Conservation (phyloP, 2,113 vertebrate species). For the Hippocampus mohnikei region DNA sequence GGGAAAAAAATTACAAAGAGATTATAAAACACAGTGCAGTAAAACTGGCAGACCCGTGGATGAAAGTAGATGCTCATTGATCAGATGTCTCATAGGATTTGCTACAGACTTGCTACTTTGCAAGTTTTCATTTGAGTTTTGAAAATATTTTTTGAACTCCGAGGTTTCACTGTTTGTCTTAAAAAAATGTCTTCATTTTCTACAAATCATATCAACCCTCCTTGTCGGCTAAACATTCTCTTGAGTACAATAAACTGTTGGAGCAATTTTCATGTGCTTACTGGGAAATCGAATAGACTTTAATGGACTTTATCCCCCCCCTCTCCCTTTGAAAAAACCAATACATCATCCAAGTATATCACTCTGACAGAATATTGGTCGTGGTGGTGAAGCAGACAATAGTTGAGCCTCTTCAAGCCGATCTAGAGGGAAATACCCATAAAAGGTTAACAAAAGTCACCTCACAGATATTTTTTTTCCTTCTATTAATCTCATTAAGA, state of each 20-base stretch:
- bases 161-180: background rate
- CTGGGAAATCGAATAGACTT: constrained; percentile 52
- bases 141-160: background rate
- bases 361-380: constrained; percentile 29
- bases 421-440: constrained; percentile 50
- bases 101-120: background rate
- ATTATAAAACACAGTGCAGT: background rate
- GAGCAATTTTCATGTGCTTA: constrained; percentile 43
- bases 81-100: background rate
- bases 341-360: constrained; percentile 42
- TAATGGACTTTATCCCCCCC: constrained; percentile 30
- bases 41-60: background rate
- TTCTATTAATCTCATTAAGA: constrained; percentile 65
- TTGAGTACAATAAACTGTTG: constrained; percentile 21
- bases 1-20: background rate
- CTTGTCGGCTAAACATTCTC: constrained; percentile 5
- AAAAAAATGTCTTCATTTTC: constrained; percentile 3
- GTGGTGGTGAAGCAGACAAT: constrained; percentile 49
- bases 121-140: background rate
- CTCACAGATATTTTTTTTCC: constrained; percentile 49
- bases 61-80: background rate
- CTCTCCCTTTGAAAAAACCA: constrained; percentile 29
- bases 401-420: constrained; percentile 48
- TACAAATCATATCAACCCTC: background rate
- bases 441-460: constrained; percentile 65